These are phyloP conservation scores for Thoracochromis brauschi DNA, from an alignment of 2,113 vertebrate genomes.

Conservation along the genomic window DNA sequence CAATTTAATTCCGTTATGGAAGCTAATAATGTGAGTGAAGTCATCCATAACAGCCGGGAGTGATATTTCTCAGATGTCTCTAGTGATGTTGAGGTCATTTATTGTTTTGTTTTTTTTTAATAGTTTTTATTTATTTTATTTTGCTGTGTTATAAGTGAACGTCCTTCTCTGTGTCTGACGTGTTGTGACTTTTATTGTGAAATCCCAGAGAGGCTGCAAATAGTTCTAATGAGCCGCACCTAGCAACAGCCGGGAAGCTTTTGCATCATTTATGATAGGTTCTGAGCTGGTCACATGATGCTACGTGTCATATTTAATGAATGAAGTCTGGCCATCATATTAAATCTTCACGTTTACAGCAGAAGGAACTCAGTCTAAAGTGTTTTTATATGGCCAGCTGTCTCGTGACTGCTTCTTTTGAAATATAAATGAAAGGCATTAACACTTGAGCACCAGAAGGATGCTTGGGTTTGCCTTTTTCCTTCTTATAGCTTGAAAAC, in stretches of 20 bases:
- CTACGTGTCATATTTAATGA: constrained; percentile 10
- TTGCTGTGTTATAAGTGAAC: background rate
- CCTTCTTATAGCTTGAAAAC: background rate
- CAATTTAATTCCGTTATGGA: background rate
- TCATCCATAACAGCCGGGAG: background rate
- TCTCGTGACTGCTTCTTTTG: background rate
- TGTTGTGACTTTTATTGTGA: background rate
- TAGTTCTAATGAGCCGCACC: background rate
- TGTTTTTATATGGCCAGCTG: background rate
- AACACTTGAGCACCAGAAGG: background rate
- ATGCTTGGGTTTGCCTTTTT: rapidly evolving
- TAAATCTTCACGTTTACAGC: background rate
- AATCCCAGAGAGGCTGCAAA: background rate
- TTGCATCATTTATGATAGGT: constrained; percentile 53
- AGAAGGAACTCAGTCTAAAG: background rate
- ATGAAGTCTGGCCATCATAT: background rate
- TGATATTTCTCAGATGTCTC: background rate
- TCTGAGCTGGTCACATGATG: constrained; percentile 26
- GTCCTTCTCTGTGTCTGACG: background rate
- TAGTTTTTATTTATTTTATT: background rate
- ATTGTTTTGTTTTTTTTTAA: background rate
- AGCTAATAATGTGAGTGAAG: background rate
- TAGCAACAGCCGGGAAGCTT: constrained; percentile 27
- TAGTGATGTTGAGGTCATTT: background rate
- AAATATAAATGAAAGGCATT: background rate